Conservation (phyloP, 2,113 vertebrate species). For the Hiodon tergisus region DNA sequence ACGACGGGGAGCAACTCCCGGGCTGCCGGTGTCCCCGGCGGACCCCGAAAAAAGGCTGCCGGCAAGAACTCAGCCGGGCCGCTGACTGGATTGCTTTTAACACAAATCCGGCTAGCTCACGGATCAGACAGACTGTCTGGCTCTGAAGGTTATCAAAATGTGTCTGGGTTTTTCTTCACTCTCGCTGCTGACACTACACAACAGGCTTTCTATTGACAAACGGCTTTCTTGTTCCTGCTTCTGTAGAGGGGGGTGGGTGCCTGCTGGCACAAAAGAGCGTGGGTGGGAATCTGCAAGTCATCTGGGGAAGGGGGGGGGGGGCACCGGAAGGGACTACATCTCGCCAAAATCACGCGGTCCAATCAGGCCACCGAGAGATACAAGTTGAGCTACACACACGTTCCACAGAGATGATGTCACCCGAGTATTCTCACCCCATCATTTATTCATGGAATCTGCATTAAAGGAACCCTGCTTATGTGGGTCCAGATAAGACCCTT, state of each 20-base stretch:
- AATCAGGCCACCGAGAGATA: neutral
- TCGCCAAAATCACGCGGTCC: neutral
- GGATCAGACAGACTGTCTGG: neutral
- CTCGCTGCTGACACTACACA: neutral
- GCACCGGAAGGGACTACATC: neutral
- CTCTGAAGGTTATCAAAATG: conserved; percentile 9
- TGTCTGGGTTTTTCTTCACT: no score
- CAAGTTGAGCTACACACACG: no score
- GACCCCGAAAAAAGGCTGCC: neutral
- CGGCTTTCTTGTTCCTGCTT: neutral
- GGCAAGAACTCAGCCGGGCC: neutral
- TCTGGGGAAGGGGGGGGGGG: neutral
- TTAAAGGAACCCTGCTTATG: neutral
- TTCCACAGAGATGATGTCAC: no score
- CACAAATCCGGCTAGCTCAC: conserved; percentile 8
- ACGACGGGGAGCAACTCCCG: neutral
- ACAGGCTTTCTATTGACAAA: neutral
- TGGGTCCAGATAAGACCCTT: neutral
- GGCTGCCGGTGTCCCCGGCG: neutral
- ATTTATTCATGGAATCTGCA: neutral
- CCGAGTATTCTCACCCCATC: no score
- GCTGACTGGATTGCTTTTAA: neutral
- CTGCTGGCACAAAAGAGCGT: neutral
- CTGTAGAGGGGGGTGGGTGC: neutral
- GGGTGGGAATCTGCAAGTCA: conserved; percentile 15